Conservation (phyloP, 2,888 invertebrate species). For the Amblyjoppa fuscipennis region DNA sequence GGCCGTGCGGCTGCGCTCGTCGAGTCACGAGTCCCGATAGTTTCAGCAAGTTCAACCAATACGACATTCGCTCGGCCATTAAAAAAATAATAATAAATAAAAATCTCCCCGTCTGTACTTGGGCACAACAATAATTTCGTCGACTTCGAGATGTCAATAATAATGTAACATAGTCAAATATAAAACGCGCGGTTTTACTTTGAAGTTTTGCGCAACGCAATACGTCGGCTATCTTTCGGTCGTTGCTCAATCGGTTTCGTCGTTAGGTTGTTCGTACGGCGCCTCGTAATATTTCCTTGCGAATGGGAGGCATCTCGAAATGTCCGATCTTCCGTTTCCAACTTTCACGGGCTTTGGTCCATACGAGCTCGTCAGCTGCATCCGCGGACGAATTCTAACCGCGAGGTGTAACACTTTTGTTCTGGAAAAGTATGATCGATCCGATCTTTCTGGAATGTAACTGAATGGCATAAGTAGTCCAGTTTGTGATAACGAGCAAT, state of each 20-base stretch:
- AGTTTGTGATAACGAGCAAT: constrained; percentile 57
- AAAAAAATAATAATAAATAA: constrained; percentile 10
- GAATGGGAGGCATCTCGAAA: constrained; percentile 3
- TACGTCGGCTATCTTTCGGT: constrained; percentile 2
- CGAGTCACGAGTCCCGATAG: constrained; percentile 57
- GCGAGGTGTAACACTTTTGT: constrained; percentile 7
- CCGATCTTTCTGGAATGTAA: background rate
- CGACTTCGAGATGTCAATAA: constrained; percentile 29
- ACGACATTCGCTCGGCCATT: background rate
- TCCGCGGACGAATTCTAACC: background rate
- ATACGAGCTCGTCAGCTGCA: no score
- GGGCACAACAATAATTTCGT: constrained; percentile 35
- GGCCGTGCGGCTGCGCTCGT: constrained; percentile 21
- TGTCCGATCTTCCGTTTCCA: no score
- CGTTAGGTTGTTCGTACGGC: constrained; percentile 17
- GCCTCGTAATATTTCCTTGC: constrained; percentile 4
- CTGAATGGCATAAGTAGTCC: constrained; percentile 9
- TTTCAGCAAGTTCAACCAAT: constrained; percentile 31
- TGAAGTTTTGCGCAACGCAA: constrained; percentile 32
- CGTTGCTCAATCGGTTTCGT: constrained; percentile 20
- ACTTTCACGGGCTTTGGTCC: background rate
- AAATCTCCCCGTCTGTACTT: background rate
- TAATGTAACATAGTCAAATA: constrained; percentile 22
- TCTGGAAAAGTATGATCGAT: constrained; percentile 7
- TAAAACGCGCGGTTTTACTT: constrained; percentile 7